Evolutionary conservation across 2,797 vertebrate genomes (phyloP).

Genomic region (Hoplostethus atlanticus): DNA sequence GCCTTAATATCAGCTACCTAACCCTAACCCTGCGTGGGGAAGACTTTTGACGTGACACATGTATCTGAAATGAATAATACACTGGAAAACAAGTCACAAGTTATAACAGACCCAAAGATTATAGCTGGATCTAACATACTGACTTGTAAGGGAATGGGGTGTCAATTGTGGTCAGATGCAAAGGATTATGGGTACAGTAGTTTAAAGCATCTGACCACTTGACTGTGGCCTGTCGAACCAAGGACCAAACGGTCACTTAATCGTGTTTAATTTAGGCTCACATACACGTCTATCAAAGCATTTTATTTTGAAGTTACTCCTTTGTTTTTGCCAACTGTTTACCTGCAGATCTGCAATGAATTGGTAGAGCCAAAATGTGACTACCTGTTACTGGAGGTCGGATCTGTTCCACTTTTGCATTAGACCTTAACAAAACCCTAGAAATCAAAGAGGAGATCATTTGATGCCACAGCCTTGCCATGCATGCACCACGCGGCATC

Average conservation of each 20-base stretch:
- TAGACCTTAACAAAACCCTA: background rate
- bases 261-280: background rate
- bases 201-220: background rate
- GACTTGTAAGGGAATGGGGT: no score
- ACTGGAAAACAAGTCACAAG: background rate
- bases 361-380: conserved; percentile 17
- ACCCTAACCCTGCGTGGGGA: background rate
- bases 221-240: background rate
- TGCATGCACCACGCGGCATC: conserved; percentile 9
- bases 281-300: background rate
- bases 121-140: no score
- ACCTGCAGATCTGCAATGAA: conserved; percentile 10
- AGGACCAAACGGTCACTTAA: background rate
- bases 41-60: no score
- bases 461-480: conserved; percentile 13
- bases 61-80: no score
- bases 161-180: no score
- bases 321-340: conserved; percentile 47
- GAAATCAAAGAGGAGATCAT: background rate
- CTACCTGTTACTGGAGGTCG: background rate
- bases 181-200: background rate
- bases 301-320: conserved; percentile 7
- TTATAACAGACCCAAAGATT: no score
- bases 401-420: conserved; percentile 1
- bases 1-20: conserved; percentile 3